Evolutionary conservation across 2,113 vertebrate genomes (phyloP).

Genomic region (Physeter macrocephalus): DNA sequence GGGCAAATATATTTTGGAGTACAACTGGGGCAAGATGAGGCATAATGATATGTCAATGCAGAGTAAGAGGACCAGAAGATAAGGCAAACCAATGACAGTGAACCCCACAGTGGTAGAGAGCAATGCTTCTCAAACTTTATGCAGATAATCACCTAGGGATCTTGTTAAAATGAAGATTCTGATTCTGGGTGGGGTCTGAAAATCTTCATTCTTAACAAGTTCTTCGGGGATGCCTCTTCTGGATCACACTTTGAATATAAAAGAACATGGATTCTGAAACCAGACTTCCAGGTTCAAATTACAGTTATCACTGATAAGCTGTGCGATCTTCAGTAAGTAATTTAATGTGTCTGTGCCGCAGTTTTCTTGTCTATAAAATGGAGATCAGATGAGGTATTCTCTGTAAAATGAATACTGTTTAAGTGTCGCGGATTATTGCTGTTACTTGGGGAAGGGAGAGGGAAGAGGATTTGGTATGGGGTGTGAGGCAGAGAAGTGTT

Average conservation of each 20-base stretch:
- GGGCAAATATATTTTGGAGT: not conserved
- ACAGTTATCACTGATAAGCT: not conserved
- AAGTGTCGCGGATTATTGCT: not conserved
- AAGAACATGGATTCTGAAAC: not conserved
- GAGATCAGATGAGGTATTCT: not conserved
- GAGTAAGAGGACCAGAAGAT: not conserved
- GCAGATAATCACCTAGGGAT: not conserved
- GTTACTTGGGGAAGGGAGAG: not conserved
- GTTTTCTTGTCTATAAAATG: not conserved
- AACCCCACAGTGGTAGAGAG: not conserved
- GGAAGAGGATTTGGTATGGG: not conserved
- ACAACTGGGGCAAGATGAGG: not conserved
- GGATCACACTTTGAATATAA: not conserved
- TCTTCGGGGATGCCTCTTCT: not conserved
- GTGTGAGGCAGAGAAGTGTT: not conserved
- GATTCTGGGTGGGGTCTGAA: not conserved
- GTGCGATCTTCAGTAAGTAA: not conserved
- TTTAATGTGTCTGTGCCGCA: not conserved
- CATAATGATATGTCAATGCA: not conserved
- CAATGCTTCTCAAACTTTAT: not conserved
- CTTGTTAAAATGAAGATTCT: not conserved
- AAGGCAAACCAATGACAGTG: not conserved
- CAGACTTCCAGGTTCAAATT: not conserved
- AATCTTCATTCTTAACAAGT: not conserved
- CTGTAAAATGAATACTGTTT: not conserved